Conservation (phyloP, 2,888 invertebrate species). For the Mythimna lalbum region DNA sequence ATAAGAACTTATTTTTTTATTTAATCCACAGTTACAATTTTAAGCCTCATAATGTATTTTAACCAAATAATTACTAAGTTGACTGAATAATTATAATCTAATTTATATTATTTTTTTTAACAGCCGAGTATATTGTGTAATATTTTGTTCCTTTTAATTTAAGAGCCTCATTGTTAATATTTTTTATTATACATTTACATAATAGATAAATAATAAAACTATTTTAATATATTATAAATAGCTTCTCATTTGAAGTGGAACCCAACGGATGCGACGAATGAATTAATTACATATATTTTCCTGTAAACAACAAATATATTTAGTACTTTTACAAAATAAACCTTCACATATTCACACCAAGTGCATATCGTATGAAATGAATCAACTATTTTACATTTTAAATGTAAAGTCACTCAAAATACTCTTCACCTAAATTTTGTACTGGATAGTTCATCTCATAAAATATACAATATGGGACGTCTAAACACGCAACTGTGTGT, state of each 20-base stretch:
- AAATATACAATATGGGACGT: conserved; percentile 4
- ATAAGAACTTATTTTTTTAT: conserved; percentile 21
- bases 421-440: conserved; percentile 28
- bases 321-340: conserved; percentile 10
- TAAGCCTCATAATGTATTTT: conserved; percentile 33
- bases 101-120: conserved; percentile 52
- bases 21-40: conserved; percentile 26
- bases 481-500: conserved; percentile 15
- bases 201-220: conserved; percentile 53
- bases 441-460: neutral
- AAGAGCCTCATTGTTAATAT: conserved; percentile 45
- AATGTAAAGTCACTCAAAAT: conserved; percentile 16
- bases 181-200: conserved; percentile 36
- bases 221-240: conserved; percentile 56
- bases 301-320: conserved; percentile 74
- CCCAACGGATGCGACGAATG: conserved; percentile 73
- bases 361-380: conserved; percentile 23
- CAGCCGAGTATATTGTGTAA: conserved; percentile 48
- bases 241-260: conserved; percentile 73
- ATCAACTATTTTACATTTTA: neutral
- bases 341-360: conserved; percentile 19
- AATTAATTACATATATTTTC: conserved; percentile 85
- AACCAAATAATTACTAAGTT: conserved; percentile 23
- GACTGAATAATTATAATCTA: conserved; percentile 37
- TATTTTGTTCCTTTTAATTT: conserved; percentile 52